phyloP scores from a whole-genome alignment of 2,888 invertebrate species.

The Agrilus biguttatus region DNA sequence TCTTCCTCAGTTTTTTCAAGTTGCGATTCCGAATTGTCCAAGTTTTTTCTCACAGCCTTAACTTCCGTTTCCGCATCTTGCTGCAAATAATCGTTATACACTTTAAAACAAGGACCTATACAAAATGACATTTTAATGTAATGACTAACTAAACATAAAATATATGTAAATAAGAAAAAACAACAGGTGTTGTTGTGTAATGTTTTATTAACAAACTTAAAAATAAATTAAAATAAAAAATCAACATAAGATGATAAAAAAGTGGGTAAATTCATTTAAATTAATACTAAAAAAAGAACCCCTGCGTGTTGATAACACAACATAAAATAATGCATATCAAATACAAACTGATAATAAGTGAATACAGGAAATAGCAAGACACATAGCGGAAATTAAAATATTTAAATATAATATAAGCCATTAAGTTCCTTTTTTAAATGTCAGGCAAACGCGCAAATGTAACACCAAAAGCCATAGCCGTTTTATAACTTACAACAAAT shows the following conservation, averaged over 20 bases:
- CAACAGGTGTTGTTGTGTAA: neutral
- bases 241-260: conserved; percentile 2
- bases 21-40: conserved; percentile 30
- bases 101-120: no score
- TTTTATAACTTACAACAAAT: no score
- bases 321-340: conserved; percentile 4
- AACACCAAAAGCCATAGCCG: no score
- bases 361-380: conserved; percentile 4
- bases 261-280: neutral
- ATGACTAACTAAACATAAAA: neutral
- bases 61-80: conserved; percentile 25
- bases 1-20: conserved; percentile 36
- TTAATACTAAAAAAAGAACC: conserved; percentile 5
- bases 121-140: no score
- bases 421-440: no score
- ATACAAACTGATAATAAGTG: conserved; percentile 4
- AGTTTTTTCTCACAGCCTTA: conserved; percentile 26
- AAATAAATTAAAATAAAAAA: conserved; percentile 2
- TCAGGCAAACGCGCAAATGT: no score
- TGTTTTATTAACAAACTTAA: neutral
- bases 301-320: conserved; percentile 6
- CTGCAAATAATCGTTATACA: conserved; percentile 11
- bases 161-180: neutral
- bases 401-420: no score
- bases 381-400: conserved; percentile 7